Conservation (phyloP, 2,113 vertebrate species). For the Grantiella picta region DNA sequence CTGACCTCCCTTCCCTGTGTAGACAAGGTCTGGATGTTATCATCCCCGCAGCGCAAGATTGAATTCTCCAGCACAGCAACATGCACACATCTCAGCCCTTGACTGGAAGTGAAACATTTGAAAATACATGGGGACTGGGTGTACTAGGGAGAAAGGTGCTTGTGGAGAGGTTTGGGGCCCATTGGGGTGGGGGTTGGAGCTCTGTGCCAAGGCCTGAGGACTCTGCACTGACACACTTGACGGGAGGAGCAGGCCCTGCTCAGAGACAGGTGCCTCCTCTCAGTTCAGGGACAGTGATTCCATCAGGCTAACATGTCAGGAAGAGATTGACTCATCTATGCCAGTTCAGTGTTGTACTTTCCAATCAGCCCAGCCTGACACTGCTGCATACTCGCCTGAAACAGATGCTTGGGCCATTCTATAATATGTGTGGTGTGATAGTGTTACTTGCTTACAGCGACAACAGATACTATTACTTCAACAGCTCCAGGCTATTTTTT, state of each 20-base stretch:
- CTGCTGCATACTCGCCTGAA: neutral
- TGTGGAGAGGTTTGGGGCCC: neutral
- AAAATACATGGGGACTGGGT: fast-evolving
- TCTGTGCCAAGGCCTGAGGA: neutral
- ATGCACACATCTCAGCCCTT: neutral
- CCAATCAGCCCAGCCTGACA: neutral
- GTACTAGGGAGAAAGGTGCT: neutral
- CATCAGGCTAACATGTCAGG: neutral
- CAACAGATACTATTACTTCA: neutral
- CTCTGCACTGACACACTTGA: fast-evolving
- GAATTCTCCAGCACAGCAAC: neutral
- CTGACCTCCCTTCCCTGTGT: neutral
- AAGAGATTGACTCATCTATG: neutral
- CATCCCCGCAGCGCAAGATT: fast-evolving
- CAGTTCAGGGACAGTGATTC: neutral
- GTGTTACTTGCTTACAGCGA: neutral
- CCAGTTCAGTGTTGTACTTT: neutral
- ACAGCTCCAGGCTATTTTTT: neutral
- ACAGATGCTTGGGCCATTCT: neutral
- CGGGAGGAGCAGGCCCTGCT: neutral
- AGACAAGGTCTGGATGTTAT: neutral
- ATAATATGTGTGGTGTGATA: neutral
- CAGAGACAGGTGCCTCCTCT: neutral
- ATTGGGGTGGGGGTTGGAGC: neutral
- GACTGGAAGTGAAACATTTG: neutral